Evolutionary conservation across 2,113 vertebrate species (phyloP), one percentile per base, ranked within the genome.

Genomic region (Siphamia tubifer): DNA sequence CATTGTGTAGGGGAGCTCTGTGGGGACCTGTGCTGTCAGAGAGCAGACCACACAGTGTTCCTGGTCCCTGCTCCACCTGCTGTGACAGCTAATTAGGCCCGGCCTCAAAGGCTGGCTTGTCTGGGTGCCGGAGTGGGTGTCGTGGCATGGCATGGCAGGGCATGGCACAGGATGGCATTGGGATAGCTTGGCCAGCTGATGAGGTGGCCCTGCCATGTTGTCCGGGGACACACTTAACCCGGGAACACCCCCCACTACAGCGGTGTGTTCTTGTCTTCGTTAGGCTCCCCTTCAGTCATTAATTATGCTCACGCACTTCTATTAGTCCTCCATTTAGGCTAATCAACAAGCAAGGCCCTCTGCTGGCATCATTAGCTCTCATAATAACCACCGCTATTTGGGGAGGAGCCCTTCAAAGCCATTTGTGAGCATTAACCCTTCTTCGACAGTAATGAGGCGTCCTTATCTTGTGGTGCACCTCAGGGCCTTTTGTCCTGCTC

Each of bases 81-180:
- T 82, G 87, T 85, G 91, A 87, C 88, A 90, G 86, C 87, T 91
- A 89, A 92, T 92, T 91, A 92, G 78, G 74, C 77, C 64, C 62
- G 66, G 66, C 81, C 82, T 79, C 68, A 77, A 67, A 75, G 53
- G 67, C 74, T 56, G 63, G 63, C 60, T 63, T 84, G 85, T 85
- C 83, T 82, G 75, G 73, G 77, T 67, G 72, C 84, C 79, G 74
- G 85, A 85, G 79, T 74, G 70, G 69, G 76, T 78, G 83, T 81
- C 68, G 9, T 49, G 67, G 75, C 72, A 54, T 82, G 79, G 68
- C 66, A 71, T 52, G 49, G 53, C 61, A 76, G 38, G 74, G 80
- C 77, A 79, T 34, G 74, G 67, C 70, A 77, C 28, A 28, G 77
- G 43, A 76, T 68, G 62, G 72, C 65, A 64, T 39, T 54, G 52